Base-by-base conservation (phyloP, 2,797 vertebrate species). In the Rachycentron canadum region DNA sequence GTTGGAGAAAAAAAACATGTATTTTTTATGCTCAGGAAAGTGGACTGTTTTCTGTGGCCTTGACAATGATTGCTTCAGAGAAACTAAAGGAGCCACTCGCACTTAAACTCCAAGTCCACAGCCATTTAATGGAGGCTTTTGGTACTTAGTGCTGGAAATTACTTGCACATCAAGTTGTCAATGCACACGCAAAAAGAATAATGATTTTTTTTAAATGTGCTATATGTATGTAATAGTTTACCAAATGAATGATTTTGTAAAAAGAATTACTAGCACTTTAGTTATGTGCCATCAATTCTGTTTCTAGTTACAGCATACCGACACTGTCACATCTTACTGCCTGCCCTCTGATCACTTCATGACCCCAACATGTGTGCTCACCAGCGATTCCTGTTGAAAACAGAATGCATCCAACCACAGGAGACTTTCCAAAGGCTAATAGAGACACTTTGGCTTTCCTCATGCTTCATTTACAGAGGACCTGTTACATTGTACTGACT, bases 391-490 rank as follows among this genome's bases (percentile, higher is more conserved):
- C 78, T 0, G 85, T 23, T 92, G 93, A 38, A 59, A 86, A 93
- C 61, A 78, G 58, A 72, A 94, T 4, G 0, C 74, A 58, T 87
- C 86, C 17, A 91, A 70, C 88, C 36, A 88, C 95, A 30, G 81
- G 88, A 84, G 93, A 94, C 41, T 90, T 95, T 55, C 94, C 93
- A 34, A 70, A 82, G 0, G 80, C 95, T 71, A 96, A 96, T 86
- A 82, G 90, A 81, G 92, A 95, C 75, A 96, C 94, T 0, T 70
- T 95, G 73, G 93, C 95, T 67, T 96, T 95, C 81, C 94, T 96
- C 77, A 94, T 95, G 85, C 89, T 95, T 79, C 95, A 96, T 69
- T 90, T 96, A 23, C 93, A 96, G 58, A 83, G 89, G 55, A 62
- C 49, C 57, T 32, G 40, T 69, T 69, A 17, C 21, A 41, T 21